Percentiles rank a stretch among this genome's conserved stretches.
Conservation (phyloP, 2,797 vertebrate genomes). For the Urophycis tenuis region DNA sequence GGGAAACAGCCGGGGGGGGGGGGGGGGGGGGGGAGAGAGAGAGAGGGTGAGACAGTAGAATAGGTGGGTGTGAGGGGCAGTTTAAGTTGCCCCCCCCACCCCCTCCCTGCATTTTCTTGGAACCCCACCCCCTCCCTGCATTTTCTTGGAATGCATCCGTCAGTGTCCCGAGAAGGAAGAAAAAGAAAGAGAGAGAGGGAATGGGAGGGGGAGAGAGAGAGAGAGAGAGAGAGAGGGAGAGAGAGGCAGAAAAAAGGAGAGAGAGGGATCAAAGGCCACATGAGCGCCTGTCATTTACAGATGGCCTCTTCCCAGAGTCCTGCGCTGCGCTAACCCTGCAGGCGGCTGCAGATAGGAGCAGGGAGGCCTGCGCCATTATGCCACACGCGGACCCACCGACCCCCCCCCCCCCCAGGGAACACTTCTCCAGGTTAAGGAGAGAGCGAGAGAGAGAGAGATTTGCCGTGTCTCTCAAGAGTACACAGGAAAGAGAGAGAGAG, state of each 20-base stretch:
- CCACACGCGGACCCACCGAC: conserved; percentile 35
- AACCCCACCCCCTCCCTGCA: too few relatives aligned
- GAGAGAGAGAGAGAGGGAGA: not conserved
- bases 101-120: too few relatives aligned
- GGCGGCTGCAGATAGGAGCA: conserved; percentile 16
- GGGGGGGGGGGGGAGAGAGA: not conserved
- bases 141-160: conserved; percentile 32
- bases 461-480: too few relatives aligned
- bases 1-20: conserved; percentile 31
- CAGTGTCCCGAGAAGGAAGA: not conserved
- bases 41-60: not conserved
- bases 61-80: conserved; percentile 19
- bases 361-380: conserved; percentile 40
- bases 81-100: conserved; percentile 37
- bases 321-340: conserved; percentile 34
- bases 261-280: conserved; percentile 35
- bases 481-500: too few relatives aligned
- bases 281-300: conserved; percentile 49
- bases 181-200: not conserved
- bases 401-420: conserved; percentile 24
- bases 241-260: not conserved
- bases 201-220: not conserved
- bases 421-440: not conserved
- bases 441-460: too few relatives aligned
- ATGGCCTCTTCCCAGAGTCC: conserved; percentile 51